Base-by-base conservation (phyloP, 2,113 vertebrate species). In the Anthoscopus minutus region DNA sequence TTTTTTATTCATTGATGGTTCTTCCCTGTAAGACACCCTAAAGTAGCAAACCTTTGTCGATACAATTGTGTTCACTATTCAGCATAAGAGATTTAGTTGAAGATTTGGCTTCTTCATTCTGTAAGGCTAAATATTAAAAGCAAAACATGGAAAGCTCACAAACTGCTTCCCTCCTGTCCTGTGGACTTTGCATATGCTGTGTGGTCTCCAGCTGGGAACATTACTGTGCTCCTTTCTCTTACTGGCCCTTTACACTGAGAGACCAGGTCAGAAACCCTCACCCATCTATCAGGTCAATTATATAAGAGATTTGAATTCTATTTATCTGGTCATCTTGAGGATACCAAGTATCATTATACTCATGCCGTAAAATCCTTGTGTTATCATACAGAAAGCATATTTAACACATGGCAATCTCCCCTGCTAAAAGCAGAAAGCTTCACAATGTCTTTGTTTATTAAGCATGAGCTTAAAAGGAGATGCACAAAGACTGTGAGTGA, bases 341-440 rank as follows among this genome's bases (percentile, higher is more conserved):
- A 62, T 31, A 61, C 3, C 30, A 40, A 38, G 66, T 25, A 58
- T 38, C 1, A 1, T 37, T 53, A 30, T 24, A 57, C 25, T 69
- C 18, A 48, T 28, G 5, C 6, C 23, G 25, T n/a, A 70, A 84
- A 74, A 31, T 73, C 15, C 31, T 72, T 31, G 5, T 76, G 11
- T 35, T 79, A 3, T 20, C 0, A 0, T 10, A 57, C 17, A 81
- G 56, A 66, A 87, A 4, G 2, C 50, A 4, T 18, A n/a, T 78
- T 70, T 78, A 66, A 50, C 15, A 67, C 6, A 30, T 3, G 5
- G 2, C 7, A 42, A 33, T 28, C 25, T 50, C 18, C 35, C 8
- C 8, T 69, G 17, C 9, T 13, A 61, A 81, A 79, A 56, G 20
- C 14, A 80, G 53, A 86, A 79, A 60, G 28, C 3, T 60, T 77